A percentile compares a stretch with the other conserved stretches of the same genome.
phyloP scores from a whole-genome alignment of 2,797 vertebrate species.

The Paguma larvata region DNA sequence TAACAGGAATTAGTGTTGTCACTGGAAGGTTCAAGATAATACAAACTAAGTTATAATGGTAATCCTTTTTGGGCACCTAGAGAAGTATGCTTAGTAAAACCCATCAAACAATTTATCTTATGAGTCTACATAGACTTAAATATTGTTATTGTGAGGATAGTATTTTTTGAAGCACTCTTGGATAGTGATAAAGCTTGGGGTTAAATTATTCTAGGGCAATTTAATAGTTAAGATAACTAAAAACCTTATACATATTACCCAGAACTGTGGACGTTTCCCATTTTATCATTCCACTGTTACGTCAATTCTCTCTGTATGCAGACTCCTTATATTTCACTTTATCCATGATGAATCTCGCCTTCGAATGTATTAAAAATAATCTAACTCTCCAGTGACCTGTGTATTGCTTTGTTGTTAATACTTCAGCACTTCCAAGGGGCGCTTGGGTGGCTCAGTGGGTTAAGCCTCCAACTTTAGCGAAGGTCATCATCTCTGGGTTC shows the following conservation, averaged over 20 bases:
- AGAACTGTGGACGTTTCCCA: constrained; percentile 32
- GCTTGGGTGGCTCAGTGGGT: too few species aligned
- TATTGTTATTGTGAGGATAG: not conserved
- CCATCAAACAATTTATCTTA: not conserved
- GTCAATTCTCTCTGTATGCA: not conserved
- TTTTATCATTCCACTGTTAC: constrained; percentile 1
- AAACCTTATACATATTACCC: constrained; percentile 22
- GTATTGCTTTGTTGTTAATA: constrained; percentile 37
- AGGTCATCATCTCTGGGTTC: too few species aligned
- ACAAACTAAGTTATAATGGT: constrained; percentile 50
- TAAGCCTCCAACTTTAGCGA: too few species aligned
- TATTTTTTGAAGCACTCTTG: constrained; percentile 33
- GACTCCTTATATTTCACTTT: constrained; percentile 43
- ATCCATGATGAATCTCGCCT: constrained; percentile 21
- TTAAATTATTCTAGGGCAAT: constrained; percentile 58
- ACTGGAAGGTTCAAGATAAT: constrained; percentile 27
- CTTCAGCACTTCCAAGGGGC: not conserved
- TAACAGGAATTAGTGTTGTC: not conserved
- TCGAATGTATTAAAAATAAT: constrained; percentile 42
- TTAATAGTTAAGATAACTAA: constrained; percentile 56
- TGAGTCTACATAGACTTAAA: constrained; percentile 31
- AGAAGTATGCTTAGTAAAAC: constrained; percentile 41
- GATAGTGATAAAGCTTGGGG: constrained; percentile 39
- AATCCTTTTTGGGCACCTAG: not conserved
- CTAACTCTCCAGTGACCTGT: constrained; percentile 8